phyloP scores from a whole-genome alignment of 2,113 vertebrate genomes.

The Holacanthus passer region DNA sequence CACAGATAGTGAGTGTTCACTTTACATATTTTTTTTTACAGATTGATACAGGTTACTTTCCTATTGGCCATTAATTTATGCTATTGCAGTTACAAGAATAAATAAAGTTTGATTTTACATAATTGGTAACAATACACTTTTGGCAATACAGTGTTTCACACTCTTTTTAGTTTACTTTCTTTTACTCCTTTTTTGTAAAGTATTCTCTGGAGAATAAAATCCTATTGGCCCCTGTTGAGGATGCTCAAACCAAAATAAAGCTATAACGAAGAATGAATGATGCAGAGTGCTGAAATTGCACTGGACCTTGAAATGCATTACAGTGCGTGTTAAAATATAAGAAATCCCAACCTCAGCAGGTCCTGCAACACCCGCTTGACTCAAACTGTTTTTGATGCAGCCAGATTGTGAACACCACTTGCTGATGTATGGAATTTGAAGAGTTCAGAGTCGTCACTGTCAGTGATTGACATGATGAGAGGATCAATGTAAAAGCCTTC shows the following conservation, averaged over 20 bases:
- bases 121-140: background rate
- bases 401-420: slow-evolving; percentile 52
- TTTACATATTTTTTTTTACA: background rate
- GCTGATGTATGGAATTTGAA: slow-evolving; percentile 77
- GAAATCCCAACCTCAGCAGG: slow-evolving; percentile 59
- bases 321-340: slow-evolving; percentile 32
- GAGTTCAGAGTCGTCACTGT: slow-evolving; percentile 76
- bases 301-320: slow-evolving; percentile 30
- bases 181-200: background rate
- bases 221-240: background rate
- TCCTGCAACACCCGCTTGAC: slow-evolving; percentile 38
- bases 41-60: background rate
- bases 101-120: background rate
- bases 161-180: background rate
- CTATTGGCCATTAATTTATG: background rate
- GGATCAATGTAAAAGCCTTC: slow-evolving; percentile 80
- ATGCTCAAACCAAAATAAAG: background rate
- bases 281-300: slow-evolving; percentile 5
- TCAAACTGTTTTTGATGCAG: slow-evolving; percentile 53
- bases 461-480: slow-evolving; percentile 82
- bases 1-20: background rate
- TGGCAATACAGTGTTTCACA: background rate
- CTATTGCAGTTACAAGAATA: background rate
- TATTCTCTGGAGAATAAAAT: background rate
- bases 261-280: slow-evolving; percentile 14